These are phyloP conservation scores for Triplophysa rosa DNA, from an alignment of 2,113 vertebrate genomes.

Conservation along the genomic window DNA sequence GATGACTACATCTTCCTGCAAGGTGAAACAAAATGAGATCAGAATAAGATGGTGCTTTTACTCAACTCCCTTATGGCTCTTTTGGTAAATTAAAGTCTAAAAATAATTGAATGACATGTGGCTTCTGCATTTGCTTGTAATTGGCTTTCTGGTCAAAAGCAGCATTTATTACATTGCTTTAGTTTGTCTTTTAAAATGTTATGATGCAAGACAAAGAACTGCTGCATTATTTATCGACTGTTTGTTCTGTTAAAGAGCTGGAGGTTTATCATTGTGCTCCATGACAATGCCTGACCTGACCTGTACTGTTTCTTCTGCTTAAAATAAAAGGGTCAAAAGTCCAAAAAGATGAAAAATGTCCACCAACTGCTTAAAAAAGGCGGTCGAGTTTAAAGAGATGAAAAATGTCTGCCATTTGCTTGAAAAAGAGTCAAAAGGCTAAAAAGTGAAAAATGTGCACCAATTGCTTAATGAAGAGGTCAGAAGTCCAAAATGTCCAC, in stretches of 20 bases:
- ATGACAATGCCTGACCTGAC: slow-evolving; percentile 14
- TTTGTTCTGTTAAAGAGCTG: slow-evolving; percentile 15
- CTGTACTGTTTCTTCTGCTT: slow-evolving; percentile 16
- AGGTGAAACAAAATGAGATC: slow-evolving; percentile 46
- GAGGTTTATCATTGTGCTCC: background rate
- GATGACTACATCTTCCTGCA: slow-evolving; percentile 43
- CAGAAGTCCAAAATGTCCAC: slow-evolving; percentile 13
- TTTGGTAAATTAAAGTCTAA: slow-evolving; percentile 38
- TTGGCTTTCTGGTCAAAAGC: slow-evolving; percentile 33
- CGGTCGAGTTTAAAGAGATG: slow-evolving; percentile 1
- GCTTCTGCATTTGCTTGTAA: slow-evolving; percentile 29
- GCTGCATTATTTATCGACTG: slow-evolving; percentile 8
- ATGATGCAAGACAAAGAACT: slow-evolving; percentile 2
- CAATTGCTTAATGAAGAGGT: slow-evolving; percentile 2
- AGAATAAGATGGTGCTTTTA: slow-evolving; percentile 34
- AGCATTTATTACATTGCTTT: slow-evolving; percentile 26
- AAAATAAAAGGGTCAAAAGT: slow-evolving; percentile 15
- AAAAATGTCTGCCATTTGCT: slow-evolving; percentile 1
- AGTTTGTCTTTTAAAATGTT: slow-evolving; percentile 14
- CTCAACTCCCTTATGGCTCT: slow-evolving; percentile 30
- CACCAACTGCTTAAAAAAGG: background rate
- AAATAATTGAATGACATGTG: slow-evolving; percentile 39
- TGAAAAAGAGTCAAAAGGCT: background rate
- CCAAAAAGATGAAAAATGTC: slow-evolving; percentile 25
- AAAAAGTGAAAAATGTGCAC: background rate